Evolutionary conservation across 2,797 vertebrate species (phyloP), one percentile per base, ranked within the genome.

Genomic region (Meriones psammophilus): DNA sequence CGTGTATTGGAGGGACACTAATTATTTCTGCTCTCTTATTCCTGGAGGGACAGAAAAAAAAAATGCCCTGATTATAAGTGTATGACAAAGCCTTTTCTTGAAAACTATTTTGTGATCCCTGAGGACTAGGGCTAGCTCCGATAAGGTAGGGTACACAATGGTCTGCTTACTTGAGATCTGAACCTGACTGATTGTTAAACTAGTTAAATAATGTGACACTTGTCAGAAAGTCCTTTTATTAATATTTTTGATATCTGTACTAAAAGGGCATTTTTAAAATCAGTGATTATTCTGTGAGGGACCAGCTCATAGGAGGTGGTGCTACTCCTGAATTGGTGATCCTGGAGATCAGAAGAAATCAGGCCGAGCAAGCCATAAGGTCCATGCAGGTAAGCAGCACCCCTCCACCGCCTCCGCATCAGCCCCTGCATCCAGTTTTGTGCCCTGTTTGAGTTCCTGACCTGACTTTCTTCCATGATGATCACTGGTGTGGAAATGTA

Each of bases 1-100:
- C 8, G 6, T 8, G n/a, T 56, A 4, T 36, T 14, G 58, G 33
- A 92, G 0, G 13, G 22, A 60, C 0, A 22, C 5, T 3, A 77
- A 88, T 56, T 74, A 18, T 33, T 77, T 69, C 81, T 88, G 33
- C 0, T 62, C 8, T 10, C 73, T 3, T 22, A n/a, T 42, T 28
- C 8, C 4, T 68, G 15, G 30, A 86, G 30, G 56, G 10, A 58
- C 10, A 84, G 56, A 18, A 18, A 5, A 28, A 74, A 56, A 74
- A 56, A 30, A 88, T 74, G 24, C 30, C 6, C 20, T 36, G 46
- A 36, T 78, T 36, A 18, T 73, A n/a, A 54, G 8, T 56, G 8
- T 58, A 7, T 73, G 39, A 18, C 15, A 56, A 26, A n/a, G 14
- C 22, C 39, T 92, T 89, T 39, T 24, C 20, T 81, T 88, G 56